Percentiles rank a stretch among this genome's conserved stretches.
Evolutionary conservation across 1,140 invertebrate species (phyloP).

Genomic region (Cataglyphis hispanica): DNA sequence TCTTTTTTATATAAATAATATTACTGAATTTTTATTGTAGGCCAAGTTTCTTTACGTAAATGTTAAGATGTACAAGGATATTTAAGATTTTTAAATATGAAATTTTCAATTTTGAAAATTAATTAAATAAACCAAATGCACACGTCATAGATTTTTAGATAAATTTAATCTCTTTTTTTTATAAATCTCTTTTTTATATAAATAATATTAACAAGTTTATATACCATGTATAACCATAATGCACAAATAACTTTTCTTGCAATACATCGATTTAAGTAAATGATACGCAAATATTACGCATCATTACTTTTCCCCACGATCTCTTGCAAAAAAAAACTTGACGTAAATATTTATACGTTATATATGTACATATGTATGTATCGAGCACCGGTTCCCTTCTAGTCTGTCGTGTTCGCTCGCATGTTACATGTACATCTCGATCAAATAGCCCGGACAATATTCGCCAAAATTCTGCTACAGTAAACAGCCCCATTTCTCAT

Average conservation of each 20-base stretch:
- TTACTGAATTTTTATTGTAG: too few species aligned
- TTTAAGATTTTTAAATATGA: too few species aligned
- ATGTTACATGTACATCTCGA: background rate
- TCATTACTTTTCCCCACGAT: background rate
- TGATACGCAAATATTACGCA: background rate
- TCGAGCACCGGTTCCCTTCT: background rate
- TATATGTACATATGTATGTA: background rate
- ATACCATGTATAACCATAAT: background rate
- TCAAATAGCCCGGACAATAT: conserved; percentile 10
- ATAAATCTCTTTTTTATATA: too few species aligned
- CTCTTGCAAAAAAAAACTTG: background rate
- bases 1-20: too few species aligned
- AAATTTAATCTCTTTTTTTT: too few species aligned
- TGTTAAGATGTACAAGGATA: too few species aligned
- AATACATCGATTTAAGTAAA: conserved; percentile 4
- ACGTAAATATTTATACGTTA: background rate
- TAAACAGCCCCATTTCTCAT: conserved; percentile 44
- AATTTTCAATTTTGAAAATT: too few species aligned
- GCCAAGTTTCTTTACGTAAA: too few species aligned
- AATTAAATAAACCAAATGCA: too few species aligned
- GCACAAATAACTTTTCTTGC: background rate
- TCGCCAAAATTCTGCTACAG: conserved; percentile 30
- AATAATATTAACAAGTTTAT: background rate
- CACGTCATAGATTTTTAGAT: too few species aligned
- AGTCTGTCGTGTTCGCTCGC: background rate